These are phyloP conservation scores for Siderastrea siderea DNA, from an alignment of 92 coral and sea anemone species.

Conservation along the genomic window DNA sequence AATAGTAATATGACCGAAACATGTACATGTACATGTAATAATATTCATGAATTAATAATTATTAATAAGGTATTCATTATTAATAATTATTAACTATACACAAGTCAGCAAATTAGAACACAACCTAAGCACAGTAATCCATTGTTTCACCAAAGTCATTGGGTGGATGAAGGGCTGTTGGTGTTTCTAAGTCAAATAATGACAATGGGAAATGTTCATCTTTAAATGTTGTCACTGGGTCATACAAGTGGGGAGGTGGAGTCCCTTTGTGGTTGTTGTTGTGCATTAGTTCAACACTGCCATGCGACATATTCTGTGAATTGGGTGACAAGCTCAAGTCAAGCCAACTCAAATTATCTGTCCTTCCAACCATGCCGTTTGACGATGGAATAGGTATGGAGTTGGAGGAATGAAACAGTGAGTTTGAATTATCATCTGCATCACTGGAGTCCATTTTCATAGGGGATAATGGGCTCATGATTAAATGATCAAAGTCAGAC, in stretches of 20 bases:
- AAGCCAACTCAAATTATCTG: conserved; percentile 81
- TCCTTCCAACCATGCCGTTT: conserved; percentile 48
- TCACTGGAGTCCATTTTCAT: conserved; percentile 86
- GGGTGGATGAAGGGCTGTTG: conserved; percentile 68
- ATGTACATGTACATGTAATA: background rate
- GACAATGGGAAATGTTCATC: conserved; percentile 84
- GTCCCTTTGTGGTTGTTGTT: conserved; percentile 67
- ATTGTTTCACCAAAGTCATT: conserved; percentile 87
- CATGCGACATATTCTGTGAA: conserved; percentile 34
- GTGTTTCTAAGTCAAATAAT: conserved; percentile 84
- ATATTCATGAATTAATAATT: background rate
- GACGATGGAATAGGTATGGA: conserved; percentile 81
- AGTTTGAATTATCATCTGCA: conserved; percentile 66
- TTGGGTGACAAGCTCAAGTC: conserved; percentile 82
- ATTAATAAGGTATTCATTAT: conserved; percentile 9
- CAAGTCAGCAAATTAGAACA: background rate
- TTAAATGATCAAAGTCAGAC: conserved; percentile 83
- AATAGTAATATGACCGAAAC: background rate
- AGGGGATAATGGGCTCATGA: conserved; percentile 93
- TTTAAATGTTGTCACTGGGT: conserved; percentile 66
- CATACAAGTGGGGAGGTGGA: conserved; percentile 86
- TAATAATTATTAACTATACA: background rate
- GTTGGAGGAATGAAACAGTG: conserved; percentile 60
- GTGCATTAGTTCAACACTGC: conserved; percentile 31
- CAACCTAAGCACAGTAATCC: conserved; percentile 86